These are phyloP conservation scores for Pseudococcus viburni DNA, from an alignment of 2,888 invertebrate species.

Conservation along the genomic window DNA sequence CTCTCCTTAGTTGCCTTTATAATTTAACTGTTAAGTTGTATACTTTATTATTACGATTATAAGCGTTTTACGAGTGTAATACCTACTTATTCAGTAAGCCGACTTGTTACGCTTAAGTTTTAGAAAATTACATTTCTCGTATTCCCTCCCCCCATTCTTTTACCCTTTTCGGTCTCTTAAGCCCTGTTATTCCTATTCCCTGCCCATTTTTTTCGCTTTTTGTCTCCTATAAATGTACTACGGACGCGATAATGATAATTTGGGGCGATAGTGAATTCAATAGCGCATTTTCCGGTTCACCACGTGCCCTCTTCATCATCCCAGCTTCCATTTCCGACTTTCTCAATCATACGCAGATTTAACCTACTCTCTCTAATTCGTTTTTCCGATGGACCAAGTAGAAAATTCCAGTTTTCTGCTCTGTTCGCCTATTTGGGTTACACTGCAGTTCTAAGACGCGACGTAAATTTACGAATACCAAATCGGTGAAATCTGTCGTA, in stretches of 20 bases:
- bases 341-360: too few species aligned
- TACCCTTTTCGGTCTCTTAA: background rate
- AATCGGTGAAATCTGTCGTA: background rate
- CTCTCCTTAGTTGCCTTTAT: slow-evolving; percentile 32
- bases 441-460: too few species aligned
- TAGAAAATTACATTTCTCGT: slow-evolving; percentile 56
- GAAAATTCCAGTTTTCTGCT: too few species aligned
- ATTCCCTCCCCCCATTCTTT: background rate
- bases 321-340: too few species aligned
- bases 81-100: slow-evolving; percentile 59
- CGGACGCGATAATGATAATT: background rate
- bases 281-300: background rate
- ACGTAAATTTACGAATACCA: background rate
- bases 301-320: too few species aligned
- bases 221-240: background rate
- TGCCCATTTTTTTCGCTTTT: background rate
- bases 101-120: slow-evolving; percentile 55
- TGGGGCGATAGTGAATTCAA: background rate
- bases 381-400: too few species aligned
- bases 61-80: slow-evolving; percentile 43
- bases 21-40: background rate
- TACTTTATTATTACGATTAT: background rate
- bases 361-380: too few species aligned
- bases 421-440: too few species aligned
- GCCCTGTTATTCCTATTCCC: slow-evolving; percentile 19